Percentiles rank a stretch among this genome's conserved stretches.
phyloP scores from a whole-genome alignment of 2,113 vertebrate species.

The Onychorhynchus coronatus region DNA sequence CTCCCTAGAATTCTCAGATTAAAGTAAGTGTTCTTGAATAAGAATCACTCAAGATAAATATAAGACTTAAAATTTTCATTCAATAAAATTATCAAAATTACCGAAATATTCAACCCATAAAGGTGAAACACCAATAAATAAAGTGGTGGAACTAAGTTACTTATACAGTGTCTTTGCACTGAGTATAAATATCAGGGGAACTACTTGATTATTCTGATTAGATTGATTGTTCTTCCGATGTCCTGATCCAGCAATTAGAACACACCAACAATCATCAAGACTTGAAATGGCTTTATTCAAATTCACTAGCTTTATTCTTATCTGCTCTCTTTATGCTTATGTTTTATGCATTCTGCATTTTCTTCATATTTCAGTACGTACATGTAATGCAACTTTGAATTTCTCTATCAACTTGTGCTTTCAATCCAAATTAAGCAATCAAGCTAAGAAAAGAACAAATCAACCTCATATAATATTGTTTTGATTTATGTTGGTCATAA shows the following conservation, averaged over 20 bases:
- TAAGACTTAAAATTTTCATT: background rate
- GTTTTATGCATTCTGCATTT: background rate
- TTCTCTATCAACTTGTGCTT: background rate
- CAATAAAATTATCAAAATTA: background rate
- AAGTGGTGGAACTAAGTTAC: background rate
- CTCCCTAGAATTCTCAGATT: background rate
- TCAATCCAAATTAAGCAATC: conserved; percentile 8
- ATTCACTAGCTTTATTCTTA: background rate
- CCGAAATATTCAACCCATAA: background rate
- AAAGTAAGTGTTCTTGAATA: background rate
- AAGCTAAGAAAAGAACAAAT: background rate
- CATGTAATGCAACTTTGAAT: background rate
- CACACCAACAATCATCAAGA: background rate
- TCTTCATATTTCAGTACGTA: background rate
- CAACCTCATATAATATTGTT: background rate
- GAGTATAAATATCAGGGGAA: background rate
- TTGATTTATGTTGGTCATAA: conserved; percentile 20
- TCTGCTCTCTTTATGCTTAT: background rate
- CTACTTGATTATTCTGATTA: conserved; percentile 48
- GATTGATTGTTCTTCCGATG: conserved; percentile 42
- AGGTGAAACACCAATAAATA: background rate
- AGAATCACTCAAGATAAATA: background rate
- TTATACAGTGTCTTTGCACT: background rate
- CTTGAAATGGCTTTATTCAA: conserved; percentile 22
- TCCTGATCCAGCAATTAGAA: conserved; percentile 31